Evolutionary conservation across 2,888 invertebrate genomes (phyloP), one percentile per base, ranked within the genome.

Genomic region (Amaurobius ferox): DNA sequence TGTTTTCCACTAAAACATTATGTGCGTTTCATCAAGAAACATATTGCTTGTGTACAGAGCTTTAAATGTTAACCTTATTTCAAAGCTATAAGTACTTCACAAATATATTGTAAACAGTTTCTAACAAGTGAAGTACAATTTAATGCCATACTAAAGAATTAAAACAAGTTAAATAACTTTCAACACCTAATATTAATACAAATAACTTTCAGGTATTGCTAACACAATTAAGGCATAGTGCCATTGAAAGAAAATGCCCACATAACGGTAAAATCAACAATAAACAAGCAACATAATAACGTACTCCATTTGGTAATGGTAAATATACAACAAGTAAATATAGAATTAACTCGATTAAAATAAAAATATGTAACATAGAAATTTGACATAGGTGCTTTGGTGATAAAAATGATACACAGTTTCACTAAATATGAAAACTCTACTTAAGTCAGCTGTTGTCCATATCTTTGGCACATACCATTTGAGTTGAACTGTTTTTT

Each of bases 281-380:
- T 48, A 55, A 55, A 70, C 28, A 30, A 28, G 30, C n/a, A 39
- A 67, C 23, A 30, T 40, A 70, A 70, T 70, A 70, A 44, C 71
- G 23, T 32, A 39, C 70, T 62, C 70, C 44, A 71, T 39, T 13
- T 68, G 29, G 29, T 78, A 78, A 30, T 19, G 23, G 61, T 32
- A 64, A 61, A 78, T 62, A 40, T 71, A 71, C 71, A 79, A 64
- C 66, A 64, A n/a, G 23, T 44, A 79, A 71, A 74, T 64, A 74
- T 39, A 74, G 19, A 74, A 40, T 55, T 55, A 23, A 64, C 64
- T 71, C 71, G 79, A 79, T 62, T 79, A 79, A 64, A 64, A 68
- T 77, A 55, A 55, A 77, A 35, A 44, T 61, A 79, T 62, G 71
- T 40, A 40, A 64, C 62, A 39, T 29, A 44, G 11, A 19, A 64